These are phyloP conservation scores for Prunella himalayana DNA, from an alignment of 2,113 vertebrate genomes.

Conservation along the genomic window DNA sequence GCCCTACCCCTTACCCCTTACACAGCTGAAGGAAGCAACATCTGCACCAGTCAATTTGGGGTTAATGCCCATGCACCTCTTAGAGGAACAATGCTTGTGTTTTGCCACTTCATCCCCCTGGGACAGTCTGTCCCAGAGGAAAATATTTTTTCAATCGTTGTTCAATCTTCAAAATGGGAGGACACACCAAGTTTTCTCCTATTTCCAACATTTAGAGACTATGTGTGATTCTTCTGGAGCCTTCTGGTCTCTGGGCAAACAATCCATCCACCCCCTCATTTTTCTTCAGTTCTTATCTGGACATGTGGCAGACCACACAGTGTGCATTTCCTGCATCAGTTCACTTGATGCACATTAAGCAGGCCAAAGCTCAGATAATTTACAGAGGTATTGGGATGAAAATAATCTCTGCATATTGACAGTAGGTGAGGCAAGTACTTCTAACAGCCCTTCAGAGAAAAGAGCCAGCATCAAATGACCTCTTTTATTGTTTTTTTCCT, in stretches of 20 bases:
- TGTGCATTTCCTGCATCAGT: neutral
- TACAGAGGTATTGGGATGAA: neutral
- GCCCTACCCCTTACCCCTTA: neutral
- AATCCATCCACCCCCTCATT: neutral
- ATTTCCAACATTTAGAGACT: rapidly evolving
- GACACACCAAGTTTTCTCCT: neutral
- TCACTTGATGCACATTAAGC: neutral
- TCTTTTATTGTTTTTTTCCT: neutral
- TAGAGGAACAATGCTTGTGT: neutral
- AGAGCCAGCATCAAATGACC: neutral
- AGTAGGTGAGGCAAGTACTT: neutral
- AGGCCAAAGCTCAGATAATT: neutral
- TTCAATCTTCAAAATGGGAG: neutral
- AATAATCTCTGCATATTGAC: neutral
- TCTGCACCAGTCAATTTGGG: rapidly evolving
- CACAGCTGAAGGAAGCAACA: neutral
- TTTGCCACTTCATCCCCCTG: neutral
- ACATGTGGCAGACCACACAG: neutral
- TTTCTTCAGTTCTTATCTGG: neutral
- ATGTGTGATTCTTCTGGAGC: neutral
- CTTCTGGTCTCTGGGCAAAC: neutral
- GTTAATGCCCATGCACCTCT: neutral
- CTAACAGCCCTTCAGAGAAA: neutral
- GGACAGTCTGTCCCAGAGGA: neutral
- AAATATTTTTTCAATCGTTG: neutral